Base-by-base conservation (phyloP, 92 coral and sea anemone species). In the Plumapathes pennacea region DNA sequence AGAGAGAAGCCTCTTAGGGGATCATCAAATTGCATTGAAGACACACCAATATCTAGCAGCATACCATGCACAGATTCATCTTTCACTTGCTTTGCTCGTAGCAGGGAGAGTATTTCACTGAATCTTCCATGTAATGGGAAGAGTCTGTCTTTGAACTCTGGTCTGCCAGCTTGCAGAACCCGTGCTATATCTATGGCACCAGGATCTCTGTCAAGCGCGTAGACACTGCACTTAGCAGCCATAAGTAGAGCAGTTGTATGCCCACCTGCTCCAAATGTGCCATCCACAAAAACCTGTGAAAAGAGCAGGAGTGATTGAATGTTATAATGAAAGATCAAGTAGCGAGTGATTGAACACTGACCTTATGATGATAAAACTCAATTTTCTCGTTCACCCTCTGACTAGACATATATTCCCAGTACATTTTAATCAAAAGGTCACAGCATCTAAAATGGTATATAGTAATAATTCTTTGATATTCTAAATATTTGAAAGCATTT, bases 261-360 rank as follows among this genome's bases (percentile, higher is more conserved):
- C 26, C 96, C 96, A 10, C 96, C 96, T 1, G 96, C 84, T 1
- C 96, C 96, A 62, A 87, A 87, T 40, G 96, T 87, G 51, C 86
- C 90, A 87, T 87, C 96, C 24, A 87, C 52, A 37, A 87, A 87
- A 21, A 83, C 86, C 96, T 87, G 46, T 19, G 34, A 83, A 15
- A 41, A 47, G 26, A 38, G 21, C 37, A 10, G 15, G n/a, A n/a
- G n/a, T n/a, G n/a, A n/a, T n/a, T n/a, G n/a, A n/a, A 64, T 25
- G n/a, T 45, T 11, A 7, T 0, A 41, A 4, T 5, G 18, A 10
- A 17, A 36, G 13, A 34, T 32, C 21, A n/a, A 1, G 32, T 31
- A 18, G 14, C n/a, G n/a, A n/a, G n/a, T n/a, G n/a, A n/a, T n/a
- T n/a, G n/a, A n/a, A n/a, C n/a, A n/a, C n/a, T n/a, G n/a, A n/a